Base-by-base conservation (phyloP, 2,888 invertebrate species). In the Sminthurinus aureus region DNA sequence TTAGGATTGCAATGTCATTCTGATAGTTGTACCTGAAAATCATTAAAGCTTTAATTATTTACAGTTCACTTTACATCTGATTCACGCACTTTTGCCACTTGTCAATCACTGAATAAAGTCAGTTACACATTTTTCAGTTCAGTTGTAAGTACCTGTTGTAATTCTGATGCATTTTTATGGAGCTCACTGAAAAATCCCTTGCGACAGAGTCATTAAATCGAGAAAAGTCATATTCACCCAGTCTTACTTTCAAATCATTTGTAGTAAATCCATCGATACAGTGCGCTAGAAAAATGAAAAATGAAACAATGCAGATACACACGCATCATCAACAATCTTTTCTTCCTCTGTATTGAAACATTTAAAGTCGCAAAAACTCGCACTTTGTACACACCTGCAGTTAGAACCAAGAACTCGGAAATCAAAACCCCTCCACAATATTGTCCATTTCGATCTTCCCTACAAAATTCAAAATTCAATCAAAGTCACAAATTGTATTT, bases 381-480 rank as follows among this genome's bases (percentile, higher is more conserved):
- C 8, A 66, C 13, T 66, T n/a, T n/a, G n/a, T n/a, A n/a, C n/a
- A n/a, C n/a, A n/a, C 94, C 94, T 0, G 95, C 95, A 0, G 95
- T 96, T 0, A 96, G 91, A 20, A 96, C 93, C 89, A 95, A 95
- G 81, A 93, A 91, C 89, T 95, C 94, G 0, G 96, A 95, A 86
- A 96, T 94, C 73, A 96, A 92, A 0, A 93, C 94, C 0, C 96
- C 96, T 0, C 96, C 96, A 89, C 96, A 96, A 91, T 93, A 95
- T 81, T 93, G 93, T 89, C 93, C 89, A 26, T 83, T 84, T n/a
- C 87, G 58, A 74, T 83, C 78, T 51, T 88, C 86, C 50, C 88
- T 89, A 80, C 67, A 85, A 73, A 79, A 58, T 50, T 52, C 38
- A 1, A 69, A 9, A 38, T 12, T 2, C 4, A 22, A n/a, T 12